A percentile compares a stretch with the other conserved stretches of the same genome.
Conservation (phyloP, 2,888 invertebrate genomes). For the Ichneumoninae sp. region DNA sequence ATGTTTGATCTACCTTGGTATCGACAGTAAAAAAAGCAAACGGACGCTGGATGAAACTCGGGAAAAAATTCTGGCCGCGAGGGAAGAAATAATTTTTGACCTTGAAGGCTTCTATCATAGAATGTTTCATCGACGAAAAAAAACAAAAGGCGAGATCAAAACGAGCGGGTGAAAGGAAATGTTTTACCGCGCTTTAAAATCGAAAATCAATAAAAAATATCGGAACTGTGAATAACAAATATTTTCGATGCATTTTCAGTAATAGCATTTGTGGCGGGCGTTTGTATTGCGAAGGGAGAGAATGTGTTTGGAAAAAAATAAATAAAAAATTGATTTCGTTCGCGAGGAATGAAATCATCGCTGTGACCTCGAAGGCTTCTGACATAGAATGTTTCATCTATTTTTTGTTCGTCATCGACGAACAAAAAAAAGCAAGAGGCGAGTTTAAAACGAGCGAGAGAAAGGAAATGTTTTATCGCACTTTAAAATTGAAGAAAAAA, state of each 20-base stretch:
- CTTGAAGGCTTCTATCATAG: neutral
- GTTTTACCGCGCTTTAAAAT: neutral
- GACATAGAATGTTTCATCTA: too few relatives aligned
- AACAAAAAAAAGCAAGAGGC: too few relatives aligned
- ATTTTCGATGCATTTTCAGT: neutral
- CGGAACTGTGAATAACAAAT: neutral
- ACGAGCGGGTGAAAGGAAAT: neutral
- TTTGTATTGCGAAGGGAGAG: neutral
- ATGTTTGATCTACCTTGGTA: neutral
- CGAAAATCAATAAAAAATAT: neutral
- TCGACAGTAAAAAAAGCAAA: neutral
- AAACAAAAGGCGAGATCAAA: too few relatives aligned
- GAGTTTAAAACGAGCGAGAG: too few relatives aligned
- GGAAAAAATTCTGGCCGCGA: neutral
- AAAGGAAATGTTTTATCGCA: neutral
- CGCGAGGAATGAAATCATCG: too few relatives aligned
- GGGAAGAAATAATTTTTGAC: neutral
- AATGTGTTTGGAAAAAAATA: neutral
- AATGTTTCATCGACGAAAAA: too few relatives aligned
- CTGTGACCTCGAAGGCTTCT: too few relatives aligned
- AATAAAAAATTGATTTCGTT: neutral
- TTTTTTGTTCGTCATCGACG: too few relatives aligned
- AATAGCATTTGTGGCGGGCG: neutral
- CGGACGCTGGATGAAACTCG: neutral
- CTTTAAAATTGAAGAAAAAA: neutral